Percentiles rank a stretch among this genome's conserved stretches.
These are phyloP conservation scores for Enteromius trimaculatus DNA, from an alignment of 2,797 vertebrate species.

Conservation along the genomic window DNA sequence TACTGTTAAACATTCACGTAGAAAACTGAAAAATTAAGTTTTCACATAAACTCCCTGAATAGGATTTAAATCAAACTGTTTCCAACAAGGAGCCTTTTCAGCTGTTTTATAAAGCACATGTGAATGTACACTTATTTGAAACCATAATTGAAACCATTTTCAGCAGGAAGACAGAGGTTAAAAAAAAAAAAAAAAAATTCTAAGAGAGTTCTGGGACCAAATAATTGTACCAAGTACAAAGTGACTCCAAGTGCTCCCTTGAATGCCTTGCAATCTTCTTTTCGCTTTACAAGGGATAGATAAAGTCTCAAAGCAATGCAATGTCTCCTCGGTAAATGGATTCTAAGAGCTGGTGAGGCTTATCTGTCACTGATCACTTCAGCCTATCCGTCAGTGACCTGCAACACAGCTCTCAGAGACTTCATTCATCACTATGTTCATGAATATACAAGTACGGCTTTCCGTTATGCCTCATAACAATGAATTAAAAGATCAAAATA, in stretches of 20 bases:
- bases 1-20: not conserved
- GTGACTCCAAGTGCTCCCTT: constrained; percentile 8
- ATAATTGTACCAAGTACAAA: not conserved
- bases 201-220: not conserved
- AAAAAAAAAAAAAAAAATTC: not conserved
- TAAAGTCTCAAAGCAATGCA: constrained; percentile 21
- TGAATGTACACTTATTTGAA: not conserved
- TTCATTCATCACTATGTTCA: not conserved
- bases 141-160: not conserved
- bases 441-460: not conserved
- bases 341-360: constrained; percentile 17
- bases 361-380: constrained; percentile 15
- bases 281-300: not conserved
- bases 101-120: not conserved
- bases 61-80: not conserved
- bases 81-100: not conserved
- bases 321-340: constrained; percentile 10
- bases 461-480: not conserved
- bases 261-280: constrained; percentile 16
- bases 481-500: not conserved
- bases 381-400: not conserved
- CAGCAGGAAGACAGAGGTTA: not conserved
- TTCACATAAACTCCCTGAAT: not conserved
- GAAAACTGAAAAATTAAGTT: not conserved
- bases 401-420: not conserved